phyloP scores from a whole-genome alignment of 1,140 invertebrate genomes.

The Pemphigus obesinymphae region DNA sequence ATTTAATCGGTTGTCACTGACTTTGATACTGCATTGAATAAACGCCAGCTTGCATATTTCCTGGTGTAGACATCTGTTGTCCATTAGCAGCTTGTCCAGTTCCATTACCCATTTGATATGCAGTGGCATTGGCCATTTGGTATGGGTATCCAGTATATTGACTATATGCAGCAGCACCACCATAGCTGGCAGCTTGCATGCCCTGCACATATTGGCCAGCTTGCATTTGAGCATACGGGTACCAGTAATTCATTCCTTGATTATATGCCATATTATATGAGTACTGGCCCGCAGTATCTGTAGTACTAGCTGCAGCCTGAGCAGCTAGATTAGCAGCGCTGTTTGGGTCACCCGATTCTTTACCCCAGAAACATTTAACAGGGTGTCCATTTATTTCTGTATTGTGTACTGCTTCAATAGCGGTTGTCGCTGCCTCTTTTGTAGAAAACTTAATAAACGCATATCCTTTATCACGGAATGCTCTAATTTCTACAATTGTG shows the following conservation, averaged over 20 bases:
- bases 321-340: conserved; percentile 51
- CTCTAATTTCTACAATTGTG: conserved; percentile 91
- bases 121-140: conserved; percentile 24
- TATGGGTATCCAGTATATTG: conserved; percentile 37
- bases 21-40: conserved; percentile 40
- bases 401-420: conserved; percentile 95
- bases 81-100: conserved; percentile 33
- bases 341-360: conserved; percentile 77
- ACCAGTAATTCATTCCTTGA: conserved; percentile 76
- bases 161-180: conserved; percentile 24
- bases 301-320: conserved; percentile 53
- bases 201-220: conserved; percentile 43
- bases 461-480: conserved; percentile 99
- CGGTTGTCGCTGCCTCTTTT: conserved; percentile 94
- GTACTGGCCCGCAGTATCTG: conserved; percentile 56
- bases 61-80: conserved; percentile 35
- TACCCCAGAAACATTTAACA: conserved; percentile 99
- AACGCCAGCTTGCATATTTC: conserved; percentile 28
- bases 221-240: conserved; percentile 57
- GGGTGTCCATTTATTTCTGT: conserved; percentile 92
- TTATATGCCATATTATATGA: conserved; percentile 59
- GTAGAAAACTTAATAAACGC: conserved; percentile 98
- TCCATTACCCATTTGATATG: conserved; percentile 38
- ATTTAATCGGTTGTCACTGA: conserved; percentile 38
- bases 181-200: conserved; percentile 33